Conservation (phyloP, 2,113 vertebrate species). For the Chaenogobius annularis region DNA sequence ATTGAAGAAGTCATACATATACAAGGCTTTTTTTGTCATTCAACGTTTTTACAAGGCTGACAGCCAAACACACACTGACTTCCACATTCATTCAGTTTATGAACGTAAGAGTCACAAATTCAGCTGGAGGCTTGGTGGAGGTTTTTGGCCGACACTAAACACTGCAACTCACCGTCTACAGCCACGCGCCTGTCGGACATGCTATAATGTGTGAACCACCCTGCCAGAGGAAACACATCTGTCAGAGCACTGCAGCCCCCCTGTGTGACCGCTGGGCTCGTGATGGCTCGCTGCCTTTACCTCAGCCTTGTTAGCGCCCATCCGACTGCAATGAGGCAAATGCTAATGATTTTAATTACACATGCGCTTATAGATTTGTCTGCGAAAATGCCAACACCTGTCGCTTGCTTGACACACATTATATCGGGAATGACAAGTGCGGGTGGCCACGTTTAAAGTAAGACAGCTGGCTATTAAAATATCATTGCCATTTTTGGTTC, state of each 20-base stretch:
- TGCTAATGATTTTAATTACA: slow-evolving; percentile 3
- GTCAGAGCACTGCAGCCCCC: not conserved
- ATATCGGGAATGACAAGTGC: not conserved
- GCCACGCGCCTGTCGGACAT: not conserved
- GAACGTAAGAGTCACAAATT: not conserved
- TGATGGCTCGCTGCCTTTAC: not conserved
- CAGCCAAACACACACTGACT: no score
- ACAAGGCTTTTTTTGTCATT: no score
- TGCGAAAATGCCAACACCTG: not conserved
- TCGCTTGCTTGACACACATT: not conserved
- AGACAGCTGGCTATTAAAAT: slow-evolving; percentile 16
- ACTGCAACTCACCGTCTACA: not conserved
- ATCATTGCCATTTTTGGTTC: slow-evolving; percentile 19
- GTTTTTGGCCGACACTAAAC: not conserved
- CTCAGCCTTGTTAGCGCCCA: not conserved
- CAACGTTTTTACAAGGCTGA: no score
- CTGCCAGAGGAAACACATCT: slow-evolving; percentile 1
- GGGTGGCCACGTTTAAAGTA: not conserved
- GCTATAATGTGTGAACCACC: not conserved
- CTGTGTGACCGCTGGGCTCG: not conserved
- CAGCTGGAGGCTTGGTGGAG: not conserved
- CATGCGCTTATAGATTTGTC: not conserved
- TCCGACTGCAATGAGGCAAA: not conserved
- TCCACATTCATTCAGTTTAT: no score
- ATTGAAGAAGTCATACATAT: no score